Percentiles rank a stretch among this genome's conserved stretches.
These are phyloP conservation scores for Lutraria rhynchaena DNA, from an alignment of 1,140 invertebrate species.

Conservation along the genomic window DNA sequence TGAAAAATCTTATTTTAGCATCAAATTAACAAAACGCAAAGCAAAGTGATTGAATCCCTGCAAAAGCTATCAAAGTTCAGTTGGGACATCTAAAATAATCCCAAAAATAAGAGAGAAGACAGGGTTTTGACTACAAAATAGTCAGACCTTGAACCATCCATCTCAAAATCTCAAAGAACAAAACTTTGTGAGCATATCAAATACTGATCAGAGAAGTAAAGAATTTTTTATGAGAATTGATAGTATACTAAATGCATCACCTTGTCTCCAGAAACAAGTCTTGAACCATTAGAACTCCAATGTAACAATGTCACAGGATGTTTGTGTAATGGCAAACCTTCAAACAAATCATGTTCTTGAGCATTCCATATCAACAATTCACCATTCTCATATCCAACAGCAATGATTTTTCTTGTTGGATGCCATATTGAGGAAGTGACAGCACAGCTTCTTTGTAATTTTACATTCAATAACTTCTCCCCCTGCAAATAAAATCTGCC, in stretches of 20 bases:
- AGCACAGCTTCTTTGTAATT: conserved; percentile 83
- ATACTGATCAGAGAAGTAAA: too few species aligned
- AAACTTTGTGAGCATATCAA: too few species aligned
- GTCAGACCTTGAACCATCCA: not conserved
- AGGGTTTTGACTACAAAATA: not conserved
- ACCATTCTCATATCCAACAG: conserved; percentile 95
- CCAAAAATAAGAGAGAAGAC: too few species aligned
- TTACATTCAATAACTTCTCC: conserved; percentile 89
- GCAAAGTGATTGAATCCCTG: too few species aligned
- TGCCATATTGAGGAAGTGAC: conserved; percentile 92
- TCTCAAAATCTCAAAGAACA: too few species aligned
- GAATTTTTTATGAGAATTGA: too few species aligned
- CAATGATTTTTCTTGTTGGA: conserved; percentile 90
- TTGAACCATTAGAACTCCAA: conserved; percentile 90
- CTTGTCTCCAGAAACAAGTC: conserved; percentile 86
- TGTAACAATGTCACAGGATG: conserved; percentile 88
- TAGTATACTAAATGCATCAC: conserved; percentile 67
- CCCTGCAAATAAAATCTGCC: conserved; percentile 88
- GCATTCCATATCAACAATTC: conserved; percentile 92
- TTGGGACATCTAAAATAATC: too few species aligned
- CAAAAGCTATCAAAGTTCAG: too few species aligned
- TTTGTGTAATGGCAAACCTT: conserved; percentile 90
- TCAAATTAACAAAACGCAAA: too few species aligned
- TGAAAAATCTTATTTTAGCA: too few species aligned
- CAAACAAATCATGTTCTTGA: conserved; percentile 86